Percentiles rank a stretch among this genome's conserved stretches.
These are phyloP conservation scores for Ophthalmolycus amberensis DNA, from an alignment of 2,113 vertebrate genomes.

Conservation along the genomic window DNA sequence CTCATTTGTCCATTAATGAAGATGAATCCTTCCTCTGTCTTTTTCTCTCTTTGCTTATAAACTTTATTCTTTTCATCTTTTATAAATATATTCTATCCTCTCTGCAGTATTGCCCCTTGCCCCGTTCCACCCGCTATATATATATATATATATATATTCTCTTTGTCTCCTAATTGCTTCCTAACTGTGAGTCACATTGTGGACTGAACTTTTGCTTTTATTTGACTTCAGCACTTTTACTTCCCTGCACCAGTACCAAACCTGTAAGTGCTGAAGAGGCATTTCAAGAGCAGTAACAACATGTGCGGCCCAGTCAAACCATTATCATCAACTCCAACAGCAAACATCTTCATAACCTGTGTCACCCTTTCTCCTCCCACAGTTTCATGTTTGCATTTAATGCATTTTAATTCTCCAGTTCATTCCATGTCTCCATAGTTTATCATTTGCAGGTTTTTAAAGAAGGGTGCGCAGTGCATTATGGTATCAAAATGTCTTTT, in stretches of 20 bases:
- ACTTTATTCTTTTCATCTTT: constrained; percentile 42
- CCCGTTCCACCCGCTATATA: constrained; percentile 25
- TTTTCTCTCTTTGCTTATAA: constrained; percentile 35
- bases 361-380: constrained; percentile 45
- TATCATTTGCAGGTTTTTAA: constrained; percentile 9
- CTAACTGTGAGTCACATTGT: constrained; percentile 62
- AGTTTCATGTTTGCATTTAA: constrained; percentile 48
- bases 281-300: constrained; percentile 67
- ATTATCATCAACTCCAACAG: constrained; percentile 45
- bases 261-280: constrained; percentile 69
- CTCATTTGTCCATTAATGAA: constrained; percentile 80
- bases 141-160: constrained; percentile 67
- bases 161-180: constrained; percentile 70
- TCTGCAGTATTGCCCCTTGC: constrained; percentile 51
- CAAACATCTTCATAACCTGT: constrained; percentile 30
- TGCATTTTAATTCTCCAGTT: constrained; percentile 51
- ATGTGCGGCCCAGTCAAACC: constrained; percentile 53
- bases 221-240: constrained; percentile 74
- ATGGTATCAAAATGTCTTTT: constrained; percentile 56
- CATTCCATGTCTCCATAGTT: constrained; percentile 28
- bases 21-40: constrained; percentile 55
- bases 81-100: constrained; percentile 63
- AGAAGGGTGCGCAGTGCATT: constrained; percentile 49
- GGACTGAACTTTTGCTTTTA: constrained; percentile 68
- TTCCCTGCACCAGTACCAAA: constrained; percentile 63